A percentile compares a stretch with the other conserved stretches of the same genome.
phyloP scores from a whole-genome alignment of 2,113 vertebrate genomes.

The Ramphastos sulfuratus region DNA sequence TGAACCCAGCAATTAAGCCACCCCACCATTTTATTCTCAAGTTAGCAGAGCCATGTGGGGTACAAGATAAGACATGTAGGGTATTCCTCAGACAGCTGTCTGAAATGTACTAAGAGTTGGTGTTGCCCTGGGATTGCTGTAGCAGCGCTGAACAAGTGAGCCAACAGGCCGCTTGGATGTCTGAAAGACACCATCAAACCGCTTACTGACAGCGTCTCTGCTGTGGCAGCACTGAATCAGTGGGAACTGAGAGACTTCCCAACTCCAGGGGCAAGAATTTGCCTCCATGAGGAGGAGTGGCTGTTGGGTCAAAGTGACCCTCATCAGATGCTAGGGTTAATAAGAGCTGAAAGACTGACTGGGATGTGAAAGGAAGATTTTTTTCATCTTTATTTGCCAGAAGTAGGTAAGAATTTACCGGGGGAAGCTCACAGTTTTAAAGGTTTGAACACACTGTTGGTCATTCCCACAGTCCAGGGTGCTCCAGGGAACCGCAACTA shows the following conservation, averaged over 20 bases:
- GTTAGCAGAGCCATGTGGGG: not conserved
- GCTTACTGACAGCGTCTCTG: not conserved
- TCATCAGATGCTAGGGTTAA: not conserved
- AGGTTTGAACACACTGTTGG: not conserved
- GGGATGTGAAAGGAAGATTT: not conserved
- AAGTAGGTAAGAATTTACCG: not conserved
- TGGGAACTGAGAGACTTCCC: rapidly evolving
- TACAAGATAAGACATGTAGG: not conserved
- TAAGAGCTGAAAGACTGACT: not conserved
- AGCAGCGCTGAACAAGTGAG: not conserved
- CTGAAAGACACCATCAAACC: not conserved
- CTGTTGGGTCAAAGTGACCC: not conserved
- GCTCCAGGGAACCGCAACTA: not conserved
- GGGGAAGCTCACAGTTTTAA: not conserved
- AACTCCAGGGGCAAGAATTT: not conserved
- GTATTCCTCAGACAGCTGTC: not conserved
- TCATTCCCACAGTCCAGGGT: not conserved
- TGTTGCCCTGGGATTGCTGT: not conserved
- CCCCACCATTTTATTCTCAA: not conserved
- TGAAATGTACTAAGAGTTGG: not conserved
- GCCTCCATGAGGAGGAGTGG: rapidly evolving
- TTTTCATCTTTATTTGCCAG: not conserved
- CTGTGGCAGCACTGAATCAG: not conserved
- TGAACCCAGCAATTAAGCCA: not conserved
- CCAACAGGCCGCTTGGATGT: rapidly evolving